These are phyloP conservation scores for Bugulina stolonifera DNA, from an alignment of 2,888 invertebrate species.

Conservation along the genomic window DNA sequence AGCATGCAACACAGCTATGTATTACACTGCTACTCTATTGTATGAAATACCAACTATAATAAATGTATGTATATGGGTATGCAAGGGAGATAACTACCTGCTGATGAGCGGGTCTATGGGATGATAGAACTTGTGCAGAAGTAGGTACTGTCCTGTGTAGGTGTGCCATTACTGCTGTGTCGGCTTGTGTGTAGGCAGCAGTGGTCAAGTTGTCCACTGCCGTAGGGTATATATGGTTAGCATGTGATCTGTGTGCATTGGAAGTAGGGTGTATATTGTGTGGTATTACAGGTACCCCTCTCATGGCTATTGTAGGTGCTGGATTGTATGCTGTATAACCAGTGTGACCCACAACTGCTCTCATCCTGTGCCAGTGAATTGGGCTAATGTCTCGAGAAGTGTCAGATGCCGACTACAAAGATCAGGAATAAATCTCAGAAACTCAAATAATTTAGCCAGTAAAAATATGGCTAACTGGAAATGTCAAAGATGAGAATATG, in stretches of 20 bases:
- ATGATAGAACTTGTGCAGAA: background rate
- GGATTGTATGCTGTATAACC: background rate
- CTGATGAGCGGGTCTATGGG: background rate
- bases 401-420: background rate
- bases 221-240: background rate
- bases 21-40: too few relatives aligned
- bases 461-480: too few relatives aligned
- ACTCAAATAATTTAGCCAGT: too few relatives aligned
- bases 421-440: too few relatives aligned
- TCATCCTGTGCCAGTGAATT: background rate
- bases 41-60: too few relatives aligned
- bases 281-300: background rate
- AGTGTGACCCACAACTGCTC: background rate
- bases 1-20: too few relatives aligned
- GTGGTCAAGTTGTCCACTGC: background rate
- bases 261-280: background rate
- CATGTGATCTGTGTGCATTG: background rate
- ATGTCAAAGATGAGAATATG: too few relatives aligned
- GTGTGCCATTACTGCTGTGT: background rate
- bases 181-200: background rate
- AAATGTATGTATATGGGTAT: too few relatives aligned
- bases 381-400: background rate
- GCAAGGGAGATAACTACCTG: background rate
- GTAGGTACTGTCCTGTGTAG: background rate
- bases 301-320: background rate